Evolutionary conservation across 2,113 vertebrate genomes (phyloP).

Genomic region (Cyprinodon tularosa): DNA sequence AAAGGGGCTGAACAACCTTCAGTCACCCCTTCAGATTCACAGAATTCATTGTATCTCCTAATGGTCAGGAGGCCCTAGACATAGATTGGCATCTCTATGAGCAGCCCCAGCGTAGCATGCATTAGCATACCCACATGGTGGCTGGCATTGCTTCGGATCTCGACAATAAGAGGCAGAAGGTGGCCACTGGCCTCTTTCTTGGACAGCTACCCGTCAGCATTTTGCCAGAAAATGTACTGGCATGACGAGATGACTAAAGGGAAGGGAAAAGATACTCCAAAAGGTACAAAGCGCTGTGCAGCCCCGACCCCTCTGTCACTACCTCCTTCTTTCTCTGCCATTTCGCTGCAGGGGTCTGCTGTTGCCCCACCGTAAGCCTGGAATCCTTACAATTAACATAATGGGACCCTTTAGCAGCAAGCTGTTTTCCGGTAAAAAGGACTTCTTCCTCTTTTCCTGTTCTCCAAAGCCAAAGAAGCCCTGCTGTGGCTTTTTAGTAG

Average conservation of each 20-base stretch:
- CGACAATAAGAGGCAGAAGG: constrained; percentile 55
- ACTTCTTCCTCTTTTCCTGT: constrained; percentile 58
- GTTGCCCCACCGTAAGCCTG: constrained; percentile 30
- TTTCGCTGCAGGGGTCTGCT: constrained; percentile 40
- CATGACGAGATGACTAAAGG: constrained; percentile 20
- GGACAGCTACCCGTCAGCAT: constrained; percentile 52
- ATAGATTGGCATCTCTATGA: constrained; percentile 54
- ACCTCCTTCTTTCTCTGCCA: constrained; percentile 30
- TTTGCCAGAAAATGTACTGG: constrained; percentile 50
- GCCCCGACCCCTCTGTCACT: constrained; percentile 16
- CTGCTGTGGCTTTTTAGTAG: constrained; percentile 63
- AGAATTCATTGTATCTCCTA: constrained; percentile 42
- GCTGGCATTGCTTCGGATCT: constrained; percentile 50
- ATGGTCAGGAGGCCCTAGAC: constrained; percentile 22
- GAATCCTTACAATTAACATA: constrained; percentile 52
- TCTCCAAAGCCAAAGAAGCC: constrained; percentile 68
- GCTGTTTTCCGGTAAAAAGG: constrained; percentile 36
- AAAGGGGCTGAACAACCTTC: constrained; percentile 36
- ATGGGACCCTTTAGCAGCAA: constrained; percentile 37
- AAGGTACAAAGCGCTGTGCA: constrained; percentile 28
- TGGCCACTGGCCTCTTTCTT: constrained; percentile 47
- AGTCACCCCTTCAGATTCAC: constrained; percentile 48
- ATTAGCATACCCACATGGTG: constrained; percentile 63
- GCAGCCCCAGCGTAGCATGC: constrained; percentile 37
- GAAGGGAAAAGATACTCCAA: constrained; percentile 5